Evolutionary conservation across 2,888 invertebrate genomes (phyloP), one percentile per base, ranked within the genome.

Genomic region (Plebejus anna): DNA sequence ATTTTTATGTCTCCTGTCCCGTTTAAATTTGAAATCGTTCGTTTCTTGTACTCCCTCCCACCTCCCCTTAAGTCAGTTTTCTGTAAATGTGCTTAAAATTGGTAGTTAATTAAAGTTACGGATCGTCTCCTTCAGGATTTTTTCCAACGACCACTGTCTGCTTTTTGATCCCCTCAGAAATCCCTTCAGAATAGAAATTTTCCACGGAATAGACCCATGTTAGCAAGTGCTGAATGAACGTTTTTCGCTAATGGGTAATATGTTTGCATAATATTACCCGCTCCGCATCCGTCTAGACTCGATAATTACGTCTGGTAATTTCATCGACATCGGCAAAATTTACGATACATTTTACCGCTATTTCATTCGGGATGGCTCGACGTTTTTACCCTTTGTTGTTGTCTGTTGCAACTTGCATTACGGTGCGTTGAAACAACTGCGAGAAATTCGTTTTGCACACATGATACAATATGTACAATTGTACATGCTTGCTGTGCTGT

Each of bases 281-380:
- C 66, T 11, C 36, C 32, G 32, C 66, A 66, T 66, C 66, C 32
- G 66, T 66, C 66, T 66, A 66, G 66, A 66, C 66, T 66, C 66
- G 66, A 66, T 66, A 66, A 66, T 66, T 66, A 36, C 32, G 32
- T 66, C 66, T 32, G 32, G 32, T 66, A 66, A 66, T 66, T 32
- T 66, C 32, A 66, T 66, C 66, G 13, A 32, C 13, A 66, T 66
- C 32, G 32, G 32, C 66, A 13, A 66, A 66, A 66, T 66, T 66
- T 36, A 66, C 32, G 32, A 66, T 66, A 36, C 1, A 66, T 66
- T 66, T 66, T 36, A 32, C 66, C 32, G 66, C 32, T 32, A 66
- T 36, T 66, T 66, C 13, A 36, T 36, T 66, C 32, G 1, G 66
- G 66, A 36, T 66, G 5, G 66, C 66, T 32, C 2, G 66, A 13